phyloP scores from a whole-genome alignment of 1,140 invertebrate species.

The Ceratina calcarata region DNA sequence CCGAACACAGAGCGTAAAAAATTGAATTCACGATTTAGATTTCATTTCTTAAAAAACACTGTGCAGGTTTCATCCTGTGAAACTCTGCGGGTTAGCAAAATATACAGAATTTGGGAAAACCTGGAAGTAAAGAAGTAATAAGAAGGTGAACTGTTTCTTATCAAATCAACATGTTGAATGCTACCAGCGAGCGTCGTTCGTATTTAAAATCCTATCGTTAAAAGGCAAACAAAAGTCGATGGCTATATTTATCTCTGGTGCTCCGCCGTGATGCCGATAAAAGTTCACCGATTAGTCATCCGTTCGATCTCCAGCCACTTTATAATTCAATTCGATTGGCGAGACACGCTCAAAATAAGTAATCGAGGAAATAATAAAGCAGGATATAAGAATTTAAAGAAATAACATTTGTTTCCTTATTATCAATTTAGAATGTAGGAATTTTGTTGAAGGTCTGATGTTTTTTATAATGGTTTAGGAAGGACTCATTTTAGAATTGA shows the following conservation, averaged over 20 bases:
- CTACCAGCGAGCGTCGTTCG: background rate
- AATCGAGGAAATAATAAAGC: background rate
- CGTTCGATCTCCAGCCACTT: background rate
- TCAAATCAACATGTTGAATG: background rate
- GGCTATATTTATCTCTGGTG: conserved; percentile 46
- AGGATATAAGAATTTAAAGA: too few species aligned
- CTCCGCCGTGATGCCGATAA: conserved; percentile 19
- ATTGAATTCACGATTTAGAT: too few species aligned
- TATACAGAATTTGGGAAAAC: background rate
- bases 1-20: background rate
- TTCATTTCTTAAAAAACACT: too few species aligned
- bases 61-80: too few species aligned
- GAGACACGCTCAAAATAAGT: background rate
- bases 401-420: background rate
- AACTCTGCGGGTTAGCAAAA: too few species aligned
- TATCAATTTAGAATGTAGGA: too few species aligned
- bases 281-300: conserved; percentile 36
- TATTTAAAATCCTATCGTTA: conserved; percentile 21
- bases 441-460: too few species aligned
- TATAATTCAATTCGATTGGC: conserved; percentile 2
- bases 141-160: background rate
- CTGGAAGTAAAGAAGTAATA: background rate
- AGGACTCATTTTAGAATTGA: too few species aligned
- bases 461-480: too few species aligned
- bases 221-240: conserved; percentile 31